phyloP scores from a whole-genome alignment of 2,797 vertebrate genomes.

The Gallinago nigripennis region DNA sequence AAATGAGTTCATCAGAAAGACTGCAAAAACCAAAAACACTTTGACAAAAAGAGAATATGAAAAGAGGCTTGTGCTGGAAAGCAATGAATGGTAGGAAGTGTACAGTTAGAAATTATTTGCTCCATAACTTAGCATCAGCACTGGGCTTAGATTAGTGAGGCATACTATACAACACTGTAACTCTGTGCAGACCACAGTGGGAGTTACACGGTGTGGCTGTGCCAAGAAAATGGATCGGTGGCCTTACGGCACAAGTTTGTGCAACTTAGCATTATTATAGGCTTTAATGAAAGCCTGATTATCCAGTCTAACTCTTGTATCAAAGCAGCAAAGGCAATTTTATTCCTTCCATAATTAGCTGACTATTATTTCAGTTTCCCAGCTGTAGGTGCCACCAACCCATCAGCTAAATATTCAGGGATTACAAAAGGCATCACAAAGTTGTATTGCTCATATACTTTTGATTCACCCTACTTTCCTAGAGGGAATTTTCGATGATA shows the following conservation, averaged over 20 bases:
- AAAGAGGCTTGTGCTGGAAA: background rate
- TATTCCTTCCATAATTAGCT: background rate
- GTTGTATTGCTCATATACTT: background rate
- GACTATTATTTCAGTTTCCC: background rate
- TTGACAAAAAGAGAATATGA: accelerated
- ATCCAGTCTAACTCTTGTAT: background rate
- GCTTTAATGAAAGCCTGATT: background rate
- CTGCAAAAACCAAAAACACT: background rate
- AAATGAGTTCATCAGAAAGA: background rate
- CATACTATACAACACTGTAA: background rate
- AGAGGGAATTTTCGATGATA: background rate
- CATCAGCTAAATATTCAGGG: background rate
- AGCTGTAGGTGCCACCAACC: background rate
- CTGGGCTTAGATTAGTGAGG: background rate
- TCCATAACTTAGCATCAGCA: background rate
- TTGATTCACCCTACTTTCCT: background rate
- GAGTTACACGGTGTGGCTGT: background rate
- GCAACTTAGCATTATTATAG: background rate
- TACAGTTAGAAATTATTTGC: background rate
- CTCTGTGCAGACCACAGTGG: background rate
- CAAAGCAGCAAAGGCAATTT: background rate
- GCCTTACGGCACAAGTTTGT: background rate
- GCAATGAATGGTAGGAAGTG: background rate
- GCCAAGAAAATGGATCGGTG: background rate
- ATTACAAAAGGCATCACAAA: background rate